Evolutionary conservation across 2,113 vertebrate genomes (phyloP), one percentile per base, ranked within the genome.

Genomic region (Terrapene triunguis): DNA sequence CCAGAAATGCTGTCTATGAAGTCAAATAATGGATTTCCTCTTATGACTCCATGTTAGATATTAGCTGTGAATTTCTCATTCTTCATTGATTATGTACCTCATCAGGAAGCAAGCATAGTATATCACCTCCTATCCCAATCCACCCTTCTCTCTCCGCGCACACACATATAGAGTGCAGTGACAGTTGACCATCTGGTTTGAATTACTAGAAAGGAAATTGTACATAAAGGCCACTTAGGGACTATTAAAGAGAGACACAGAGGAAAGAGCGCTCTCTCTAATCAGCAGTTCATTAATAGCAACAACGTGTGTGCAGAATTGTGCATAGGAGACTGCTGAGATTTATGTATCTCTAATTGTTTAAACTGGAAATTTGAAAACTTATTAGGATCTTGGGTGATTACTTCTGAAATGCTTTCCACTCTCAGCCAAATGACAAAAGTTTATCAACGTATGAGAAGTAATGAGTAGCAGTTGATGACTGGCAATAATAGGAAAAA

Each of bases 281-380:
- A 96, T 97, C 90, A 94, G 82, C 87, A 95, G 81, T 97, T 97
- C 95, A 97, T 97, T 97, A 97, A 88, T 85, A 97, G 83, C 90
- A 91, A 93, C 82, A 72, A 51, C 82, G 96, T 94, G 72, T 97
- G 42, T 84, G 87, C 13, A 87, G 88, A 96, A 95, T 91, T 97
- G 21, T 86, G 42, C 59, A 48, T 96, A 76, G 79, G 87, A 93
- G 92, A 95, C 92, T 83, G 29, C n/a, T 88, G 92, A 86, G 44
- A 84, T 89, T 94, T 97, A 88, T 22, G 69, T 92, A 85, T 90
- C 10, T 59, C 80, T 94, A 91, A 90, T 89, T 92, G 57, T 90
- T 97, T 89, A 81, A 89, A 85, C 2, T 85, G 44, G 78, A 93
- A 95, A 87, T 96, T 78, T 6, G 21, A 92, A 96, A 95, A 96